Conservation (phyloP, 2,888 invertebrate species). For the Epinotia bilunana region DNA sequence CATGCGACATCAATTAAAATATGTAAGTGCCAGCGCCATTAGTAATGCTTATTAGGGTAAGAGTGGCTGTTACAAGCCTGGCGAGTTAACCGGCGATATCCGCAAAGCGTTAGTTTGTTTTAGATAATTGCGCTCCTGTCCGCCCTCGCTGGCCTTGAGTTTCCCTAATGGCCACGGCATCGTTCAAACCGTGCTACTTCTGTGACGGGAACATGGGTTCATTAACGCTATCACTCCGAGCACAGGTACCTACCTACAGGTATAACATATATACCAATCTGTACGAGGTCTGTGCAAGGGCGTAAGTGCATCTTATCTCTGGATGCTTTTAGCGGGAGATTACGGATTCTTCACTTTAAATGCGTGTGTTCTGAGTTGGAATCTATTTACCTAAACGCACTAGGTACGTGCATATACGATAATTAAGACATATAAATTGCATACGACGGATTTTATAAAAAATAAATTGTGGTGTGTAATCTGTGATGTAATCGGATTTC, state of each 20-base stretch:
- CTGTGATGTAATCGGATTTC: not conserved
- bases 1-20: slow-evolving; percentile 39
- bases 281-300: slow-evolving; percentile 54
- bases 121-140: slow-evolving; percentile 77
- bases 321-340: slow-evolving; percentile 78
- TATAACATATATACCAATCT: slow-evolving; percentile 10
- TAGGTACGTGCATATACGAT: not conserved
- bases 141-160: slow-evolving; percentile 71
- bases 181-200: slow-evolving; percentile 73
- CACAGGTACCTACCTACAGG: not conserved
- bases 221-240: slow-evolving; percentile 77
- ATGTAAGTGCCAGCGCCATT: slow-evolving; percentile 39
- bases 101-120: slow-evolving; percentile 55
- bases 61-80: slow-evolving; percentile 31
- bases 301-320: slow-evolving; percentile 71
- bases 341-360: slow-evolving; percentile 56
- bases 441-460: not conserved
- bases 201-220: slow-evolving; percentile 80
- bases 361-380: slow-evolving; percentile 26
- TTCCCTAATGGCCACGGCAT: slow-evolving; percentile 71
- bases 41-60: slow-evolving; percentile 42
- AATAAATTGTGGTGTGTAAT: not conserved
- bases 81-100: slow-evolving; percentile 44
- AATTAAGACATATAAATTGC: not conserved
- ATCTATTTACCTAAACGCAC: slow-evolving; percentile 15